phyloP scores from a whole-genome alignment of 2,888 invertebrate genomes.

The Cheilosia vernalis region DNA sequence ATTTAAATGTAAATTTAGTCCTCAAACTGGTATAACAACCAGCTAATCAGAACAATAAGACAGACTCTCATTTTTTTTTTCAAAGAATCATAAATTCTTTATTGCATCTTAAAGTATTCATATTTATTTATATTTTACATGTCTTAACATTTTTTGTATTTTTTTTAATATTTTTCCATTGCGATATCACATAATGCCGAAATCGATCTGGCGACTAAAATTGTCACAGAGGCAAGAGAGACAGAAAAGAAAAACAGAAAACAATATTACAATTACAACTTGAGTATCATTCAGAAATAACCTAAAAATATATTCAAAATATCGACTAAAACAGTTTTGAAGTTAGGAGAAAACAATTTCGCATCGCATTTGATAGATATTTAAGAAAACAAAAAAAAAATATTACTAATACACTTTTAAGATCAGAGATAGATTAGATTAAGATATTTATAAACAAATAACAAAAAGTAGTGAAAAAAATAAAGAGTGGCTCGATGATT shows the following conservation, averaged over 20 bases:
- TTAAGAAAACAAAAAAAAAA: slow-evolving; percentile 15
- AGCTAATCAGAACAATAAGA: slow-evolving; percentile 25
- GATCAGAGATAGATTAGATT: slow-evolving; percentile 54
- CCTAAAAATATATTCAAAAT: slow-evolving; percentile 18
- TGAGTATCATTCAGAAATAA: slow-evolving; percentile 72
- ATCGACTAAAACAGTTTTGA: slow-evolving; percentile 33
- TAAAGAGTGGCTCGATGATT: slow-evolving; percentile 54
- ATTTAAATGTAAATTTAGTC: slow-evolving; percentile 9
- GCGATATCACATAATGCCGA: slow-evolving; percentile 83
- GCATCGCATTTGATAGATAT: slow-evolving; percentile 75
- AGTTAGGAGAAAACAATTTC: slow-evolving; percentile 54
- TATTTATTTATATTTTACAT: slow-evolving; percentile 79
- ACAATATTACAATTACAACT: slow-evolving; percentile 3
- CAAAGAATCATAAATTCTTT: slow-evolving; percentile 82
- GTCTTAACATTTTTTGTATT: slow-evolving; percentile 75
- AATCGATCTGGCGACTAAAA: slow-evolving; percentile 74
- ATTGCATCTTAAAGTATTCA: slow-evolving; percentile 80
- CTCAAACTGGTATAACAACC: slow-evolving; percentile 16
- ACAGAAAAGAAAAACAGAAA: slow-evolving; percentile 2
- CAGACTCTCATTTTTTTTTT: slow-evolving; percentile 70
- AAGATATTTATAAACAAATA: slow-evolving; percentile 51
- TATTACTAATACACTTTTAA: slow-evolving; percentile 4
- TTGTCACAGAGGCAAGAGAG: slow-evolving; percentile 16
- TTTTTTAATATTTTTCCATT: slow-evolving; percentile 75
- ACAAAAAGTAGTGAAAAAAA: slow-evolving; percentile 51